Evolutionary conservation across 1,140 invertebrate genomes (phyloP), one percentile per base, ranked within the genome.

Genomic region (Probaryconus sp.): DNA sequence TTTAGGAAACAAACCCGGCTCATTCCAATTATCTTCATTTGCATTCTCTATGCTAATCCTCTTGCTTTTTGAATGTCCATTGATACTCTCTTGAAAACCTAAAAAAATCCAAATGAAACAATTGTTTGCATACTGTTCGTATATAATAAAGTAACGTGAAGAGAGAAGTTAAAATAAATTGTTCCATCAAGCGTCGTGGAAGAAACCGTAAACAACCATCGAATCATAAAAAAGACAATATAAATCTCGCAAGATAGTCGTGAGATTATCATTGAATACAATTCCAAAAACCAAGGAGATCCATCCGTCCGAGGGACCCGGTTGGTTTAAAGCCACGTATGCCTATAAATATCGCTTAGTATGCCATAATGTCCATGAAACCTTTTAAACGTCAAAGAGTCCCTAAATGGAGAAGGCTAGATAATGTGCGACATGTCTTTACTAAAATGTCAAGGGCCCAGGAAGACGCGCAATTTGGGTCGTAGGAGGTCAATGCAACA

Each of bases 311-410:
- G 2, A 4, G 20, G 16, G 4, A 37, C 18, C 20, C 40, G 48
- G 31, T 48, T 63, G 56, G 48, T 63, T 70, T 53, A 40, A 13
- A 50, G 28, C 24, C 10, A n/a, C 21, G 31, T 24, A 43, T 2
- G 13, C 42, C 65, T 37, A 69, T 69, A 69, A 60, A 69, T 69
- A 53, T 60, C 48, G 48, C 53, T 60, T 47, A 69, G 30, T 55
- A 38, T 61, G 42, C 67, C 67, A 63, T 70, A 61, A 70, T 70
- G 67, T 70, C 63, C 67, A 18, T 70, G 56, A 24, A 55, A 58
- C 35, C 50, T 64, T 72, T 72, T 51, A 72, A 64, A 64, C 45
- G 60, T 72, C 68, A 9, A 51, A 56, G 50, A 17, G 16, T 56
- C 71, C 43, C 38, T 53, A 74, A 74, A 68, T 56, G 71, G 71